Percentiles rank a stretch among this genome's conserved stretches.
Conservation (phyloP, 2,113 vertebrate species). For the Equus quagga region DNA sequence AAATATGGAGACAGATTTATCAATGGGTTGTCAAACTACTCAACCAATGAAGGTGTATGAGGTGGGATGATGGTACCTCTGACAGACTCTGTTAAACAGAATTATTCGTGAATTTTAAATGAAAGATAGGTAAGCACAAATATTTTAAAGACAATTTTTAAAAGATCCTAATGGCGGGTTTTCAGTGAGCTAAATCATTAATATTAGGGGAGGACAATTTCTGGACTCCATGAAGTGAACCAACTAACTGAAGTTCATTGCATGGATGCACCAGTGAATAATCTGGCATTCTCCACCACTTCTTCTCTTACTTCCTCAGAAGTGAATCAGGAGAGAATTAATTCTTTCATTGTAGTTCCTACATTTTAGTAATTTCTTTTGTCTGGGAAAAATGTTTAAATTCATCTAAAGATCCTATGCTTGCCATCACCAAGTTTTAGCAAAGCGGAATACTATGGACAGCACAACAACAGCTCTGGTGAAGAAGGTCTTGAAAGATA, state of each 20-base stretch:
- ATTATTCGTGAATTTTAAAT: background rate
- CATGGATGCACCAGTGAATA: background rate
- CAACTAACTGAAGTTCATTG: background rate
- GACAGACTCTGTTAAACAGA: background rate
- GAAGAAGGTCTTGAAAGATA: background rate
- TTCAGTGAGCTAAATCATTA: background rate
- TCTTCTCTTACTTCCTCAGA: slow-evolving; percentile 55
- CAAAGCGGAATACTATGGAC: background rate
- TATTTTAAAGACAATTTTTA: background rate
- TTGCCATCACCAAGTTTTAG: background rate
- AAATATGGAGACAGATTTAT: background rate
- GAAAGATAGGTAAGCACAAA: background rate
- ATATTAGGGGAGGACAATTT: background rate
- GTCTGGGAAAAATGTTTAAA: background rate
- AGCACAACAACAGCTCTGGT: background rate
- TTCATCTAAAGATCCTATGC: background rate
- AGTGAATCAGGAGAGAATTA: background rate
- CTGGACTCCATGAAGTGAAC: background rate
- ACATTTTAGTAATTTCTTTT: background rate
- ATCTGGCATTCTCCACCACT: background rate
- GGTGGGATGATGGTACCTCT: background rate
- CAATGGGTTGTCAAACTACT: background rate
- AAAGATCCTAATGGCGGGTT: background rate
- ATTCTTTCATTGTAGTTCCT: background rate
- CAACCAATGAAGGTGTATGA: background rate